Base-by-base conservation (phyloP, 2,113 vertebrate species). In the Hypomesus transpacificus region DNA sequence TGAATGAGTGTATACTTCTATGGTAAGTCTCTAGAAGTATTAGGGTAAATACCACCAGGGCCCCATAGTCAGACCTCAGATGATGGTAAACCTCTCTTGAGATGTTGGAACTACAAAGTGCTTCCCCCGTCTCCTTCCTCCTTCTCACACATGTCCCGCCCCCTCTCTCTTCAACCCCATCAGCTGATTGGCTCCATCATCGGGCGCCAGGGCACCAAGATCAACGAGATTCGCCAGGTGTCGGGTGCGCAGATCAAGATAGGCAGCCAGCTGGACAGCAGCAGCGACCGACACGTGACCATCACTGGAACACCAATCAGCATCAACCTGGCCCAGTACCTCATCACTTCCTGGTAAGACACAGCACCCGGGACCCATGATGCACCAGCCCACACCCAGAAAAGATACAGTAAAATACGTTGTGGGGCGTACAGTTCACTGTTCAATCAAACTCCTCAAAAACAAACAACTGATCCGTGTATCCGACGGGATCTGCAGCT, bases 161-260 rank as follows among this genome's bases (percentile, higher is more conserved):
- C 61, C 20, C 62, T 34, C 26, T 65, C 62, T 65, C 28, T 46
- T 34, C 6, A 13, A 20, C 51, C 53, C 51, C 18, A 46, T 0
- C 87, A 98, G 96, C 92, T 98, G 84, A 95, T 98, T 9, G 96
- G 96, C 80, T 98, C 96, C 56, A 95, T 98, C 89, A 98, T 98
- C 0, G 96, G 96, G 75, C 93, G 95, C 39, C 96, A 98, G 0
- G 96, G 96, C 82, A 96, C 94, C 89, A 97, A 97, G 92, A 98
- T 96, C 89, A 95, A 94, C 0, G 94, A 95, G 88, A 95, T 95
- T 82, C 90, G 92, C 69, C 96, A 98, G 87, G 95, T 96, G 70
- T 98, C 96, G 0, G 96, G 96, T 0, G 96, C 96, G 17, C 96
- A 98, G 80, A 98, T 98, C 86, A 98, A 97, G 91, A 98, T 98